phyloP scores from a whole-genome alignment of 2,113 vertebrate genomes.

The Phainopepla nitens region DNA sequence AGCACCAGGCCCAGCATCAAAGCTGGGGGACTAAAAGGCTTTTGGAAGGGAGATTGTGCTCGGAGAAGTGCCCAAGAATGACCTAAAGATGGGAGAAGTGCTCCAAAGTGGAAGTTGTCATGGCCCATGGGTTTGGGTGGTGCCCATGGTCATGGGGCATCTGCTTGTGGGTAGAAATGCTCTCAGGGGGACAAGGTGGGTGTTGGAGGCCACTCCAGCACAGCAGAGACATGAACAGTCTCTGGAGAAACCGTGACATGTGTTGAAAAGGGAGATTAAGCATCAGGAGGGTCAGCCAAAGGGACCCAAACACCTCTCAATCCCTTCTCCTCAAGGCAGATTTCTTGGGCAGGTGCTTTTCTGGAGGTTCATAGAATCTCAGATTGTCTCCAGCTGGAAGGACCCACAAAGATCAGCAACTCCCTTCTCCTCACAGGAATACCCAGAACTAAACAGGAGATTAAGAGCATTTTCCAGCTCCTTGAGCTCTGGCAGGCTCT shows the following conservation, averaged over 20 bases:
- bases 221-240: not conserved
- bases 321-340: not conserved
- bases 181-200: not conserved
- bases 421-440: not conserved
- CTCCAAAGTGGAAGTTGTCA: not conserved
- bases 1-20: not conserved
- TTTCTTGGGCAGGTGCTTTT: not conserved
- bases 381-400: not conserved
- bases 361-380: not conserved
- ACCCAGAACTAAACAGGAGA: not conserved
- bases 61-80: not conserved
- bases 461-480: not conserved
- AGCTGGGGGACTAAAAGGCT: not conserved
- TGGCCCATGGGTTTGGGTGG: not conserved
- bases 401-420: not conserved
- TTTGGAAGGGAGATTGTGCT: accelerated
- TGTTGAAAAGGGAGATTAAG: not conserved
- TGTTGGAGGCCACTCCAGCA: not conserved
- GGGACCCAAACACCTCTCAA: not conserved
- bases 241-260: accelerated
- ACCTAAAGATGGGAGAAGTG: not conserved
- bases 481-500: not conserved
- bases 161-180: not conserved
- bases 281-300: not conserved
- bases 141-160: not conserved